Conservation (phyloP, 2,113 vertebrate species). For the Pogonocichla stellata region DNA sequence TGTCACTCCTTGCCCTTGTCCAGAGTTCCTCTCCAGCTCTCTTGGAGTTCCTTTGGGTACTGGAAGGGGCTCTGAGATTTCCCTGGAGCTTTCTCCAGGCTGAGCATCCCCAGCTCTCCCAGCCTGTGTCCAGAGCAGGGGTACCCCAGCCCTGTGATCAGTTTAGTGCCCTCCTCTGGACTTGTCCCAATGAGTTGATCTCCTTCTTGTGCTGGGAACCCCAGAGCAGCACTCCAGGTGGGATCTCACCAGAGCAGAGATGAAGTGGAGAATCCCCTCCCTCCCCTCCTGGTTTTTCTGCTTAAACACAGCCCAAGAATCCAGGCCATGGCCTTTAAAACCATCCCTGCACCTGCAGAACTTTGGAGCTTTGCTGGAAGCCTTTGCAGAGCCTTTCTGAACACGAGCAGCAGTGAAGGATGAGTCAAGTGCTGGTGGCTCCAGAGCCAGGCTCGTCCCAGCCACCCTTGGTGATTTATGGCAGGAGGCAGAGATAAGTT, state of each 20-base stretch:
- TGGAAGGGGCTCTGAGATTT: neutral
- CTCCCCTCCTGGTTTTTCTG: neutral
- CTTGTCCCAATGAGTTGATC: rapidly evolving
- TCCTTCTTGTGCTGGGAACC: neutral
- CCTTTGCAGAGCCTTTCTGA: neutral
- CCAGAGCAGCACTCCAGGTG: neutral
- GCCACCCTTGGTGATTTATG: neutral
- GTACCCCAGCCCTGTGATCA: neutral
- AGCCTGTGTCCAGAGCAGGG: neutral
- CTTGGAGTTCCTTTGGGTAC: neutral
- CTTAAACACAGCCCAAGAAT: neutral
- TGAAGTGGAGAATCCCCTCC: neutral
- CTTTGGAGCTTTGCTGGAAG: neutral
- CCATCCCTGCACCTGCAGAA: neutral
- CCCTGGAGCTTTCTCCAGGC: neutral
- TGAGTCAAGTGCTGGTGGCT: neutral
- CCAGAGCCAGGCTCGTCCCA: neutral
- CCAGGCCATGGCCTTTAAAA: neutral
- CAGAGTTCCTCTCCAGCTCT: neutral
- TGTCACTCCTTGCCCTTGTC: neutral
- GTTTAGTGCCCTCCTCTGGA: neutral
- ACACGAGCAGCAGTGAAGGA: rapidly evolving
- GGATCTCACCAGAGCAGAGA: neutral
- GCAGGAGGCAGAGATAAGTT: neutral
- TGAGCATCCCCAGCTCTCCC: neutral